A percentile compares a stretch with the other conserved stretches of the same genome.
Evolutionary conservation across 2,797 vertebrate genomes (phyloP).

Genomic region (Pogoniulus pusillus): DNA sequence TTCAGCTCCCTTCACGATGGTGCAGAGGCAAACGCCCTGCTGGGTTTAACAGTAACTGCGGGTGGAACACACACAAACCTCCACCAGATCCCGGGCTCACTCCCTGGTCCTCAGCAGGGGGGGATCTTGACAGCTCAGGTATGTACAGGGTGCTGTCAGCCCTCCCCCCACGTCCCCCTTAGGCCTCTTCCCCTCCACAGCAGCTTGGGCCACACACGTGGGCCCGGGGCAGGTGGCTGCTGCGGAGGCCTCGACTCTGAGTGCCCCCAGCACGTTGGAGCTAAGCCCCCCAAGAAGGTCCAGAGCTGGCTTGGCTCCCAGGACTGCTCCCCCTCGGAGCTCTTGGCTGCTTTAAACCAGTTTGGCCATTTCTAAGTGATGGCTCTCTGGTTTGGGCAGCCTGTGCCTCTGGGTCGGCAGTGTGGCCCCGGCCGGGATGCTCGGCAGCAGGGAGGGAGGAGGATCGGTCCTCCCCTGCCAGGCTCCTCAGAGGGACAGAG

Average conservation of each 20-base stretch:
- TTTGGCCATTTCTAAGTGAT: slow-evolving; percentile 67
- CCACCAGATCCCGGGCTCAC: slow-evolving; percentile 35
- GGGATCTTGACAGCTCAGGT: slow-evolving; percentile 56
- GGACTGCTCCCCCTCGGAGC: slow-evolving; percentile 56
- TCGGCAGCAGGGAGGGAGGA: slow-evolving; percentile 47
- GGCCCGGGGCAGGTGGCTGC: neutral
- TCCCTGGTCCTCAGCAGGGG: slow-evolving; percentile 21
- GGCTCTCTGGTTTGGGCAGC: slow-evolving; percentile 71
- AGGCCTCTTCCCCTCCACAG: slow-evolving; percentile 4
- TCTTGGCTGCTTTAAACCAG: slow-evolving; percentile 57
- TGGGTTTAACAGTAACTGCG: slow-evolving; percentile 62
- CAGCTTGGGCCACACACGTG: neutral
- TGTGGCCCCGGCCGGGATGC: neutral
- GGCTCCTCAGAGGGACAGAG: slow-evolving; percentile 42
- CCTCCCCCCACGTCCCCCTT: neutral
- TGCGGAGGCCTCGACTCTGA: neutral
- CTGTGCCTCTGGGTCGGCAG: slow-evolving; percentile 33
- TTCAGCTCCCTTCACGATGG: slow-evolving; percentile 78
- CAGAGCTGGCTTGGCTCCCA: slow-evolving; percentile 2
- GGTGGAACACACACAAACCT: slow-evolving; percentile 80
- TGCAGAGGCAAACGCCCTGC: slow-evolving; percentile 70
- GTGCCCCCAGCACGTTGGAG: slow-evolving; percentile 5
- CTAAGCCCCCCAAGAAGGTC: neutral
- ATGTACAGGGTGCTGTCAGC: slow-evolving; percentile 43
- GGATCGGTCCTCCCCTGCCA: neutral